These are phyloP conservation scores for Dasyornis broadbenti DNA, from an alignment of 2,113 vertebrate species.

Conservation along the genomic window DNA sequence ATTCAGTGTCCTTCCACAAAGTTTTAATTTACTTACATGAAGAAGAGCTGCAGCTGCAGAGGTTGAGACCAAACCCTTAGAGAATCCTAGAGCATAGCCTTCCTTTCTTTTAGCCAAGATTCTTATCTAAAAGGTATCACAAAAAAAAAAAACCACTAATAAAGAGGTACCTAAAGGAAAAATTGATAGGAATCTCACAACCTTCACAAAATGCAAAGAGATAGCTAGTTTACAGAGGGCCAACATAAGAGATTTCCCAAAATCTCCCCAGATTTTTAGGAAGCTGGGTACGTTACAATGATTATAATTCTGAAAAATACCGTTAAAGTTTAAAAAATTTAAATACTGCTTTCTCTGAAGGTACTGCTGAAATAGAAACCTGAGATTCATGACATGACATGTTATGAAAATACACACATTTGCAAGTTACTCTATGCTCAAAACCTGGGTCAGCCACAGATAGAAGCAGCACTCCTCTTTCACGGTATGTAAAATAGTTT, in stretches of 20 bases:
- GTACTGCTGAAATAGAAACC: not conserved
- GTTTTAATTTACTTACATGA: not conserved
- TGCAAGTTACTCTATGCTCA: not conserved
- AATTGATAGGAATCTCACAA: not conserved
- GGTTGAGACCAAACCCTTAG: not conserved
- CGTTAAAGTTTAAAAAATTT: not conserved
- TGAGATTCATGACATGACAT: not conserved
- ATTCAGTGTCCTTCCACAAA: not conserved
- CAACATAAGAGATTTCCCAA: not conserved
- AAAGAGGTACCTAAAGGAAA: not conserved
- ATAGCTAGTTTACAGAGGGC: not conserved
- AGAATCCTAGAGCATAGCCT: not conserved
- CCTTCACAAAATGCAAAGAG: not conserved
- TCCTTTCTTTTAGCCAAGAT: not conserved
- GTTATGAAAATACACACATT: not conserved
- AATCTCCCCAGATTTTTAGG: not conserved
- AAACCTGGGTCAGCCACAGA: not conserved
- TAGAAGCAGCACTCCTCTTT: not conserved
- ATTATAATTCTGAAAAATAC: not conserved
- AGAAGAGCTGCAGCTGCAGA: not conserved
- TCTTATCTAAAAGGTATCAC: not conserved
- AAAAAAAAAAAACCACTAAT: not conserved
- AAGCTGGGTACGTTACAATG: not conserved
- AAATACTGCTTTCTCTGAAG: not conserved
- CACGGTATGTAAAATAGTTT: not conserved